These are phyloP conservation scores for Ernsta delagoae DNA, from an alignment of 2,888 invertebrate species.

Conservation along the genomic window DNA sequence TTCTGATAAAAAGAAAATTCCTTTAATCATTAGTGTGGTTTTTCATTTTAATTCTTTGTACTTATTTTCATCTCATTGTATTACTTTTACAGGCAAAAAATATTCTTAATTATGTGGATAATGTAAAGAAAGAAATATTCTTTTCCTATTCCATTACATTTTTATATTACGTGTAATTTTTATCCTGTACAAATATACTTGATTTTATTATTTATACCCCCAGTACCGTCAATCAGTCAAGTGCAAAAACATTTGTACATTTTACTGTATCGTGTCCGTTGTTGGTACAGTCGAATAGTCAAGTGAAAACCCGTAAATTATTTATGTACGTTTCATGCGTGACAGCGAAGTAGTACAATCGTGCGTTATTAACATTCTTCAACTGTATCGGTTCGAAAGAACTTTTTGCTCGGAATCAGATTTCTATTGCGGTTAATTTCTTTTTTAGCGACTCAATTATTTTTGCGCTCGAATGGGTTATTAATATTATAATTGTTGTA, in stretches of 20 bases:
- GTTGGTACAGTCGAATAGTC: constrained; percentile 36
- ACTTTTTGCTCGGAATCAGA: constrained; percentile 35
- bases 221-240: background rate
- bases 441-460: constrained; percentile 28
- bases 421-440: constrained; percentile 27
- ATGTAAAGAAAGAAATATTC: no score
- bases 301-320: constrained; percentile 48
- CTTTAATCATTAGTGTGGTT: no score
- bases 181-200: no score
- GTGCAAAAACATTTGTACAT: background rate
- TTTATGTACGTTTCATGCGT: constrained; percentile 46
- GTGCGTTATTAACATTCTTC: constrained; percentile 33
- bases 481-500: constrained; percentile 16
- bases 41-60: no score
- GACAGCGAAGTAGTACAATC: constrained; percentile 38
- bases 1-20: no score
- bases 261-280: background rate
- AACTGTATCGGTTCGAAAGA: constrained; percentile 24
- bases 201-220: no score
- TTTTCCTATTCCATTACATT: no score
- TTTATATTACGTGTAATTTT: no score
- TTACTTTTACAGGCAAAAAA: no score
- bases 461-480: constrained; percentile 22
- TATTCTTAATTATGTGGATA: no score
- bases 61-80: no score